These are phyloP conservation scores for Cairina moschata DNA, from an alignment of 2,113 vertebrate species.

Conservation along the genomic window DNA sequence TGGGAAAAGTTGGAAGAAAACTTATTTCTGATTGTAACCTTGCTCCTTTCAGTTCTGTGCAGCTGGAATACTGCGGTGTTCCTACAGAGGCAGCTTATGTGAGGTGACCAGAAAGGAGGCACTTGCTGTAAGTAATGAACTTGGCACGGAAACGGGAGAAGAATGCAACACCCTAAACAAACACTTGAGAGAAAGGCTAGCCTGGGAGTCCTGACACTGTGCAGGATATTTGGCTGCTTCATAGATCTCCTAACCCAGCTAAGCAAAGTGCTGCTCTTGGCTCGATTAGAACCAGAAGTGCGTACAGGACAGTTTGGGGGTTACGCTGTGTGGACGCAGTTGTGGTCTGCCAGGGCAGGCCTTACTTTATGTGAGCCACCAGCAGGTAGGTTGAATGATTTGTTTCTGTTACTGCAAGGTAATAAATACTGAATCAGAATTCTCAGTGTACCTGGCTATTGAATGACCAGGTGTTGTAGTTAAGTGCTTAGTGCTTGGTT, in stretches of 20 bases:
- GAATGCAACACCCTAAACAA: neutral
- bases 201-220: neutral
- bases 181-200: neutral
- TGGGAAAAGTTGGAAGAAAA: neutral
- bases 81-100: neutral
- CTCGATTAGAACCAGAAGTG: neutral
- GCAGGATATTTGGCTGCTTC: neutral
- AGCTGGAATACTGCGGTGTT: neutral
- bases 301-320: neutral
- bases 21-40: neutral
- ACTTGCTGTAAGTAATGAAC: neutral
- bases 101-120: neutral
- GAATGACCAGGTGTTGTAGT: neutral
- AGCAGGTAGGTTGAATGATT: neutral
- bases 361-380: neutral
- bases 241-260: neutral
- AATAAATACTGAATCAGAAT: neutral
- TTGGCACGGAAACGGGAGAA: neutral
- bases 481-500: neutral
- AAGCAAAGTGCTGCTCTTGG: neutral
- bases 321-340: neutral
- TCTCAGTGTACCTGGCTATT: neutral
- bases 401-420: neutral
- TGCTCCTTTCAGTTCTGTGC: neutral
- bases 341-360: neutral